Base-by-base conservation (phyloP, 2,888 invertebrate genomes). In the Anoplius nigerrimus region DNA sequence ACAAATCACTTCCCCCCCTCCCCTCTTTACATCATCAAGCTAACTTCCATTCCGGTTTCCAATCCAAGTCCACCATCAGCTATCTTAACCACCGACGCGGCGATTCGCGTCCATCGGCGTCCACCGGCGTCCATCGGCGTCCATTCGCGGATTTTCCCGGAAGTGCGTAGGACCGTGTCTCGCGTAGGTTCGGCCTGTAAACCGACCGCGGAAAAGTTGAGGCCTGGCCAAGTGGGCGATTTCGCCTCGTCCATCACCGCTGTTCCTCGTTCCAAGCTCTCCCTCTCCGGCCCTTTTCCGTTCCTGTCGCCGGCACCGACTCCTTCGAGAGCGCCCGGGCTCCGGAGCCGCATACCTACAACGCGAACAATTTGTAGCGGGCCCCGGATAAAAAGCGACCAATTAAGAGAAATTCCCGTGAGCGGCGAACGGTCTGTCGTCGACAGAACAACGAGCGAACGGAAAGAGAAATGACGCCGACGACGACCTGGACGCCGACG, bases 371-470 rank as follows among this genome's bases (percentile, higher is more conserved):
- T 87, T 87, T 86, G 87, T 87, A 82, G 76, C 74, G 68, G 61
- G 46, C 46, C 4, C 43, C 53, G 52, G 71, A 75, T 79, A 86
- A 87, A 87, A 87, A 87, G 77, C 54, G 80, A 82, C 81, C 86
- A 86, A 87, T 87, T 87, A 87, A 86, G 83, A 83, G 82, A 84
- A 86, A 86, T 82, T 83, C 80, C 68, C 71, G 70, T 58, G 69
- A 72, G 59, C 62, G 51, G 21, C 21, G 54, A 54, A 54, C 57
- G 62, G 24, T 48, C 68, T 62, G 54, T 18, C 27, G 66, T 56
- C 60, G 34, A n/a, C 34, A 16, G 54, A 62, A 27, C 57, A 51
- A 15, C 57, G 55, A 66, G 56, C 51, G 27, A 62, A 53, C 62
- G 34, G 57, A 24, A 24, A 6, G 3, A 24, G 24, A 24, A 24